These are phyloP conservation scores for Therioaphis trifolii DNA, from an alignment of 2,888 invertebrate species.

Conservation along the genomic window DNA sequence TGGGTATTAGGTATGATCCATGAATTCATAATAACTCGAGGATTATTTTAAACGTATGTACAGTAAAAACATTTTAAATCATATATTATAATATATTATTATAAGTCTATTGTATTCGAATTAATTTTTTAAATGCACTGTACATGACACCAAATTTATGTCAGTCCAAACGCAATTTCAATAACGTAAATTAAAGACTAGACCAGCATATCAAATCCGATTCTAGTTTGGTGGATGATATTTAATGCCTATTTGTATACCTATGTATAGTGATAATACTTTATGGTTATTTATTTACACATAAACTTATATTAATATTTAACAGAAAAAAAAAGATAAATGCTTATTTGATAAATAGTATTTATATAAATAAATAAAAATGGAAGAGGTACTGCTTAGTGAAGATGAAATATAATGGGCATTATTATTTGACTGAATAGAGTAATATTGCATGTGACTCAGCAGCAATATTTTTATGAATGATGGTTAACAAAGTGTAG, in stretches of 20 bases:
- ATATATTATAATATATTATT: neutral
- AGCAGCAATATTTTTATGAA: neutral
- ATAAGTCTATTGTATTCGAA: conserved; percentile 3
- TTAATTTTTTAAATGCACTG: neutral
- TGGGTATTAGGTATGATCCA: too few relatives aligned
- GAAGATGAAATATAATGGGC: neutral
- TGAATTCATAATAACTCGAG: neutral
- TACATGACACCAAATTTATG: conserved; percentile 1
- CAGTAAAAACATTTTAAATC: neutral
- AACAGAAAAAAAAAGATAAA: neutral
- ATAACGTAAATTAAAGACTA: conserved; percentile 19
- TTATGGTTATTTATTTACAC: neutral
- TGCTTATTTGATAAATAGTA: too few relatives aligned
- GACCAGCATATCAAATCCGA: conserved; percentile 33
- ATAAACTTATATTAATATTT: neutral
- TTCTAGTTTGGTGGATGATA: conserved; percentile 3
- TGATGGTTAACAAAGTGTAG: conserved; percentile 13
- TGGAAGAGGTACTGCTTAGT: neutral
- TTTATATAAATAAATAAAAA: conserved; percentile 6
- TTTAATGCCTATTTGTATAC: conserved; percentile 22
- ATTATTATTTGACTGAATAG: conserved; percentile 5
- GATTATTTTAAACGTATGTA: conserved; percentile 10
- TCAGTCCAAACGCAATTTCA: conserved; percentile 22
- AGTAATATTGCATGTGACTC: neutral
- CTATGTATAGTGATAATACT: conserved; percentile 13